Conservation (phyloP, 2,888 invertebrate species). For the Luffia ferchaultella region DNA sequence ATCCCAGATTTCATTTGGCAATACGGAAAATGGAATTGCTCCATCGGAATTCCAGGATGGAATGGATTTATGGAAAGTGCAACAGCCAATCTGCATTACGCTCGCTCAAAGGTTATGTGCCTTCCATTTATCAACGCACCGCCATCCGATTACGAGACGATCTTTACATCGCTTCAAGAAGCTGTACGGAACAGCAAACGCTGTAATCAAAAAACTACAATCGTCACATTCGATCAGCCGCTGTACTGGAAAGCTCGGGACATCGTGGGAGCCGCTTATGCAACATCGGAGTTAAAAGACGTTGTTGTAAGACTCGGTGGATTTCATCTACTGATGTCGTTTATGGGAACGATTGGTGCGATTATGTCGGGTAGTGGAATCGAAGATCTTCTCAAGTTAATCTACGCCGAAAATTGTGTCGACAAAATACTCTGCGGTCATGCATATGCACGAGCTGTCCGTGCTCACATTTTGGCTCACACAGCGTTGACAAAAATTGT, state of each 20-base stretch:
- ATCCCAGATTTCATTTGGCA: background rate
- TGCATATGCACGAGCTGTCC: constrained; percentile 21
- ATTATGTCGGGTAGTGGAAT: constrained; percentile 25
- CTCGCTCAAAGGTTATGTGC: background rate
- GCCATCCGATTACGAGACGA: background rate
- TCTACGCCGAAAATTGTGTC: constrained; percentile 16
- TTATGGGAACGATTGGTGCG: constrained; percentile 21
- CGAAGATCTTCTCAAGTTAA: constrained; percentile 7
- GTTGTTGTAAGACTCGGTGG: constrained; percentile 16
- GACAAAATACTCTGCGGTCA: constrained; percentile 24
- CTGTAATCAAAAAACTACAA: background rate
- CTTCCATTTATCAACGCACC: background rate
- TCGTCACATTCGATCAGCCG: constrained; percentile 1
- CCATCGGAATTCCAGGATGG: background rate
- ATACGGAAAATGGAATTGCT: background rate
- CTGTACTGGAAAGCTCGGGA: background rate
- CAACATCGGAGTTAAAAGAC: background rate
- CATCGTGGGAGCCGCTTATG: background rate
- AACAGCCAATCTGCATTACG: background rate
- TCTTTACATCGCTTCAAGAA: background rate
- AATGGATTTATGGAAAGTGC: background rate
- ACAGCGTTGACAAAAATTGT: background rate
- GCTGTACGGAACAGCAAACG: background rate
- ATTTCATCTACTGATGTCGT: constrained; percentile 27
- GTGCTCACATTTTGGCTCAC: constrained; percentile 16